Conservation (phyloP, 2,888 invertebrate genomes). For the Xanthorhoe designata region DNA sequence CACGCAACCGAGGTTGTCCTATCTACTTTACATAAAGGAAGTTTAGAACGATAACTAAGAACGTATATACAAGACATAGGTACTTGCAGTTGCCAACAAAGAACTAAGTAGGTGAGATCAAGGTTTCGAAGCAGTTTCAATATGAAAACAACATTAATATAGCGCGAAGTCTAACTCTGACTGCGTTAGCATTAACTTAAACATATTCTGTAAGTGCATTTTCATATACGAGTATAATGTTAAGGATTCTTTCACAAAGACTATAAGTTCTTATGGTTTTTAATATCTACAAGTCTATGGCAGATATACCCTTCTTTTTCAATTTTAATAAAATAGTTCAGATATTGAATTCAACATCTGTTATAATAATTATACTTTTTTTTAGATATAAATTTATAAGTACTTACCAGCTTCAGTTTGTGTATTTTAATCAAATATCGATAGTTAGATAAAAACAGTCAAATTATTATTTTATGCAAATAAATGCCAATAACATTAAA, state of each 20-base stretch:
- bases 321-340: too few species aligned
- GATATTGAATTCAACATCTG: too few species aligned
- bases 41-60: background rate
- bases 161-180: slow-evolving; percentile 55
- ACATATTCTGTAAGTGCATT: slow-evolving; percentile 55
- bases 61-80: background rate
- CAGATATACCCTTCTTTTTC: background rate
- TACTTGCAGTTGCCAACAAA: slow-evolving; percentile 13
- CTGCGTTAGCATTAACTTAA: slow-evolving; percentile 42
- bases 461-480: too few species aligned
- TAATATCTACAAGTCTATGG: background rate
- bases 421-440: too few species aligned
- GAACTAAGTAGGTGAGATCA: slow-evolving; percentile 28
- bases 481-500: too few species aligned
- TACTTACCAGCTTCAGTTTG: too few species aligned
- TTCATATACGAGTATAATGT: slow-evolving; percentile 43
- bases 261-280: background rate
- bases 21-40: background rate
- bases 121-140: slow-evolving; percentile 44
- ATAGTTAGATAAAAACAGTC: too few species aligned
- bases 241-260: slow-evolving; percentile 5
- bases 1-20: background rate
- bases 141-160: slow-evolving; percentile 64
- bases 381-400: too few species aligned
- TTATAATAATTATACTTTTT: too few species aligned